Percentiles rank a stretch among this genome's conserved stretches.
phyloP scores from a whole-genome alignment of 2,113 vertebrate genomes.

The Saguinus midas region DNA sequence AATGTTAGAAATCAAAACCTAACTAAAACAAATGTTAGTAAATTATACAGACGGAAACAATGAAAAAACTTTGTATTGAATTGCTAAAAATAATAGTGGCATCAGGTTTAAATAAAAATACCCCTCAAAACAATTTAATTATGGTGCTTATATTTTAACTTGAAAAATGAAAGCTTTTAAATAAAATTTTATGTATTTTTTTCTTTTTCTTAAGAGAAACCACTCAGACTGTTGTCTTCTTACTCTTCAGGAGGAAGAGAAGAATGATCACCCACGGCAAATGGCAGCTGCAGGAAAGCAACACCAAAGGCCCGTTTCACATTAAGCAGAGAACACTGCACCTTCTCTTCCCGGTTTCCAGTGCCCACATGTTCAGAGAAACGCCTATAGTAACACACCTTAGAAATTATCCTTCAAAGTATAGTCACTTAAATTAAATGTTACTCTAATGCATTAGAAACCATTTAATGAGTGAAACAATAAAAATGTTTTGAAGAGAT shows the following conservation, averaged over 20 bases:
- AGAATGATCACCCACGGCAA: too few relatives aligned
- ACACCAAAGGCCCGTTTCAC: too few relatives aligned
- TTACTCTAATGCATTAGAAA: background rate
- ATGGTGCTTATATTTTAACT: constrained; percentile 1
- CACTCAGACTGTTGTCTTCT: too few relatives aligned
- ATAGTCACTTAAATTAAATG: background rate
- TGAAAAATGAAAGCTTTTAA: background rate
- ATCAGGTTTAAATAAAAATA: constrained; percentile 27
- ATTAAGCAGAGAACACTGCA: too few relatives aligned
- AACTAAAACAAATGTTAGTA: constrained; percentile 19
- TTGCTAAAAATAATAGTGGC: constrained; percentile 32
- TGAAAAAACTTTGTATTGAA: background rate
- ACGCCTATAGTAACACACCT: too few relatives aligned
- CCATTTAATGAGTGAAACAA: background rate
- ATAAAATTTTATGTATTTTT: too few relatives aligned
- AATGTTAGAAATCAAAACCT: background rate
- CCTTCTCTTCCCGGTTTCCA: too few relatives aligned
- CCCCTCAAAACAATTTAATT: constrained; percentile 1
- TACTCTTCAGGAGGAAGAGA: too few relatives aligned
- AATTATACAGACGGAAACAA: constrained; percentile 5
- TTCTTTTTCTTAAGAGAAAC: too few relatives aligned
- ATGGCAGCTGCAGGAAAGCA: too few relatives aligned
- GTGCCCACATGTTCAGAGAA: too few relatives aligned
- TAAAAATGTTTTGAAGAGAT: background rate
- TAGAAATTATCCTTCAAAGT: background rate